Base-by-base conservation (phyloP, 2,888 invertebrate genomes). In the Brachylomia viminalis region DNA sequence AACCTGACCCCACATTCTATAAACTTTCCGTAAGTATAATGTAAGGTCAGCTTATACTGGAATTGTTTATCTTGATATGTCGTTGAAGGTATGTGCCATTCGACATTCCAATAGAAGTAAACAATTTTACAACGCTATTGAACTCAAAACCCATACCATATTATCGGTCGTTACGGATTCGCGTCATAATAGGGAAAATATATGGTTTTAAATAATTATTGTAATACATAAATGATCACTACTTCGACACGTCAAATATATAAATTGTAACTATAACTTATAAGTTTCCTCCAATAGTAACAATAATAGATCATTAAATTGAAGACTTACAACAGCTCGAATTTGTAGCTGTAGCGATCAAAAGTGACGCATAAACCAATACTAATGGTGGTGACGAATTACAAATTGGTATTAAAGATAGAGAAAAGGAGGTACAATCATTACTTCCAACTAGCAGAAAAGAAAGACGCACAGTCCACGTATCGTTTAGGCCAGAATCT, bases 141-240 rank as follows among this genome's bases (percentile, higher is more conserved):
- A 58, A 82, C 54, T 80, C 20, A 58, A 64, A 30, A 52, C 49
- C 3, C 6, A 49, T 76, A 70, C 20, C 56, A 42, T 61, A 83
- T 54, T 78, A 72, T 69, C 79, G 11, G 54, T 38, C 56, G 64
- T 72, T 30, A 72, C 52, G 58, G 15, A 33, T 2, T 2, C 1
- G 11, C 42, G 33, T 47, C 52, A 70, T 42, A 67, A 80, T 74
- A 70, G 64, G 84, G 84, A 81, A 81, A 83, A 81, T 42, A 58
- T 30, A 20, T 47, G 23, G 52, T 52, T 27, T 27, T 42, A 67
- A 79, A 83, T 73, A 79, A 83, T 73, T 47, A 79, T 47, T 45
- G 23, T 66, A 10, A 42, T 49, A 49, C 13, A 23, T 54, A 1
- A 45, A 62, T 71, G 38, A 64, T 10, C 27, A 45, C 27, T 64